Conservation (phyloP, 2,888 invertebrate species). For the Bimastos eiseni region DNA sequence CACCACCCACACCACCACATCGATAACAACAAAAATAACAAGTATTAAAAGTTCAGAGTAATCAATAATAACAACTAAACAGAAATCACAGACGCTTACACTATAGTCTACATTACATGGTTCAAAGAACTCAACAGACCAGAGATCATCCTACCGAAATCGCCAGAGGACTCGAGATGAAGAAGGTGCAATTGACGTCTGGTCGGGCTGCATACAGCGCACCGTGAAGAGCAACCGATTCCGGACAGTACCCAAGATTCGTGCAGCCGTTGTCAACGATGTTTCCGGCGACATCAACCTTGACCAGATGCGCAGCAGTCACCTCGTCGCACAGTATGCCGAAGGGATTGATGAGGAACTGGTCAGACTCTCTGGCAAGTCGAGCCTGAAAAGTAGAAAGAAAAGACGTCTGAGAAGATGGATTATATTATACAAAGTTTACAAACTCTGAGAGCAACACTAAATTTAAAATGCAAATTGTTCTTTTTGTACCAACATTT, state of each 20-base stretch:
- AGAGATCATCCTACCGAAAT: conserved; percentile 75
- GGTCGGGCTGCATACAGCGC: conserved; percentile 96
- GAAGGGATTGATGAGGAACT: conserved; percentile 92
- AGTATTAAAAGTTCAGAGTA: too few species aligned
- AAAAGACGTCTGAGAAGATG: not conserved
- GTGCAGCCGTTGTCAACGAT: conserved; percentile 71
- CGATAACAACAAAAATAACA: too few species aligned
- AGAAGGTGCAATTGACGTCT: conserved; percentile 92
- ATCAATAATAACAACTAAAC: not conserved
- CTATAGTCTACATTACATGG: too few species aligned
- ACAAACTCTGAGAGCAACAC: not conserved
- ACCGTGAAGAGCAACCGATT: conserved; percentile 89
- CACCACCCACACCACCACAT: too few species aligned
- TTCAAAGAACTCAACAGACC: too few species aligned
- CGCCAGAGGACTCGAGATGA: conserved; percentile 86
- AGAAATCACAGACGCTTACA: not conserved
- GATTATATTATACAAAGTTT: too few species aligned
- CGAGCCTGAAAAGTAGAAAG: conserved; percentile 69
- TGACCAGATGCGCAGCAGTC: conserved; percentile 41
- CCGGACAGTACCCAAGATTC: conserved; percentile 79
- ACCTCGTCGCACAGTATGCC: conserved; percentile 88
- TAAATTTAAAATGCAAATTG: not conserved
- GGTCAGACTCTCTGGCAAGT: conserved; percentile 90
- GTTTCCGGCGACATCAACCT: conserved; percentile 36
- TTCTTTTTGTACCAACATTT: too few species aligned